Base-by-base conservation (phyloP, 2,797 vertebrate genomes). In the Sebastolobus alascanus region DNA sequence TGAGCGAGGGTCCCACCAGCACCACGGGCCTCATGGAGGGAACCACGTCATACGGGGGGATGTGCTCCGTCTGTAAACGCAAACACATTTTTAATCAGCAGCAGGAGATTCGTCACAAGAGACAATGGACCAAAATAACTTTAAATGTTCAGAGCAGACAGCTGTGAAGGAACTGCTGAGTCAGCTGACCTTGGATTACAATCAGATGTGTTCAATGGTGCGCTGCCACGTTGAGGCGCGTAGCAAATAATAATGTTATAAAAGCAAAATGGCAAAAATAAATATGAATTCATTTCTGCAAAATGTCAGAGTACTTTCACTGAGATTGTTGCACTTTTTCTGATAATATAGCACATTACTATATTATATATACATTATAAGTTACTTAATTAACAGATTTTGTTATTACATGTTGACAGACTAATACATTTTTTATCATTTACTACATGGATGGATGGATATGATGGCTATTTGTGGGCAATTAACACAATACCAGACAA, bases 21-120 rank as follows among this genome's bases (percentile, higher is more conserved):
- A 99, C 97, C 58, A 99, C 98, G 0, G 98, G 98, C 90, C 98
- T 96, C 98, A 99, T 99, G 7, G 98, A 99, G 16, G 98, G 98
- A 14, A 99, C 98, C 1, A 99, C 98, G 16, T 99, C 98, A 2
- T 99, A 99, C 0, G 98, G 98, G 71, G 98, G 97, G 80, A 98
- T 78, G 52, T 99, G 98, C 85, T 99, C 98, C 75, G 96, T 98
- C 98, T 99, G 90, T 79, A 85, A 90, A 89, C 70, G 92, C 82
- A 94, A 79, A 89, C 85, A 70, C 4, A 16, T 68, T 56, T 56
- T 27, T 25, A 85, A 66, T 82, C 78, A 91, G 69, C 65, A 68
- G 79, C 68, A 61, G 69, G 5, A 12, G 14, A 80, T 58, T 68
- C 67, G 60, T 69, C 52, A 38, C 43, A 56, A 35, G 25, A 38